Base-by-base conservation (phyloP, 2,797 vertebrate genomes). In the Alca torda region DNA sequence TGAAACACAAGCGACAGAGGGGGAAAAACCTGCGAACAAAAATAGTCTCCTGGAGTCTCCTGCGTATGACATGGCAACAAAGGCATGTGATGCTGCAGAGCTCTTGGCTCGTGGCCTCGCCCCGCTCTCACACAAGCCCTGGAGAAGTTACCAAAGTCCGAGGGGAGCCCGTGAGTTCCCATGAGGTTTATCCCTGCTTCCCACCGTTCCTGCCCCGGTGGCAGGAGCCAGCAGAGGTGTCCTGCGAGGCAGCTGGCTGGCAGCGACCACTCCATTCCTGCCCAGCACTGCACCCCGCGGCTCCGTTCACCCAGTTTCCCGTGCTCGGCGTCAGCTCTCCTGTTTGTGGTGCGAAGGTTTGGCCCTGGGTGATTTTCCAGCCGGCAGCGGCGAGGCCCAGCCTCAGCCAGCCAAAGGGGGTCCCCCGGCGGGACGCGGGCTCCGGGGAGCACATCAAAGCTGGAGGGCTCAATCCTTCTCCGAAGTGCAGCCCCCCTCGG, bases 311-410 rank as follows among this genome's bases (percentile, higher is more conserved):
- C 75, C 37, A 0, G 0, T 19, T 85, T 35, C 24, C 60, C 14
- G 2, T 0, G 0, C 35, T 72, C 15, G 0, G 51, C 13, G 18
- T 26, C 48, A 0, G 0, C 17, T 73, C 41, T 69, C 41, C 54
- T 33, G 10, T 16, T 23, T 48, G 51, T 1, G 2, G 37, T 19
- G 35, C 28, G 31, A 15, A 41, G 65, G 28, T n/a, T 82, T 1
- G 1, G 6, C 61, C 17, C 10, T 4, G 13, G 41, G 35, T 12
- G 46, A 3, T 17, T 73, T 72, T 76, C 45, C 37, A 57, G 45
- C 39, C 28, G 10, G 31, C 77, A 78, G 75, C 5, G 3, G 35
- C 2, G 5, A 70, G 41, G 25, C 21, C 65, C 26, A 51, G 50
- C 24, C 41, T 35, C 54, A 48, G 35, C 17, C 20, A 46, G 67